phyloP scores from a whole-genome alignment of 1,140 invertebrate genomes.

The Caenorhabditis briggsae region DNA sequence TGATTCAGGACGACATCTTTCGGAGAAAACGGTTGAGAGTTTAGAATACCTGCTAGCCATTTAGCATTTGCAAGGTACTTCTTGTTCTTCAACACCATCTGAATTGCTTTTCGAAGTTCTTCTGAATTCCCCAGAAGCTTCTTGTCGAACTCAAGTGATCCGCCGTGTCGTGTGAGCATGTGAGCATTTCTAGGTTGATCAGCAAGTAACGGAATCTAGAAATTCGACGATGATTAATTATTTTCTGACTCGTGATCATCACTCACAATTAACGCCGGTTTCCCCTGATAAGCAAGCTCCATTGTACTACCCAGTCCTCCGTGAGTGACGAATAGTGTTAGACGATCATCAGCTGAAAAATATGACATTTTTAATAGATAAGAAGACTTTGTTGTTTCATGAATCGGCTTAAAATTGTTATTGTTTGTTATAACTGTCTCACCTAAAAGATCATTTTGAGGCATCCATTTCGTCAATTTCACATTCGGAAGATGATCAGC shows the following conservation, averaged over 20 bases:
- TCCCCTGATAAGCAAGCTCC: conserved; percentile 39
- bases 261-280: conserved; percentile 24
- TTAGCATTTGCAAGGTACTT: conserved; percentile 18
- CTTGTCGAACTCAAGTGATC: conserved; percentile 8
- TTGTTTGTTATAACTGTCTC: not conserved
- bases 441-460: conserved; percentile 58
- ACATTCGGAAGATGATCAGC: conserved; percentile 42
- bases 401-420: too few relatives aligned
- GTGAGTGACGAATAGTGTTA: conserved; percentile 52
- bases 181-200: conserved; percentile 52
- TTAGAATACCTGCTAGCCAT: conserved; percentile 5
- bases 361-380: not conserved
- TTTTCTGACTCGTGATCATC: not conserved
- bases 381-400: too few relatives aligned
- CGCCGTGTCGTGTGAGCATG: conserved; percentile 7
- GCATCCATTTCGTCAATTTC: conserved; percentile 21
- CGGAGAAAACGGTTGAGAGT: conserved; percentile 12
- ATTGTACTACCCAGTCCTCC: conserved; percentile 46
- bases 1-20: conserved; percentile 43
- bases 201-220: conserved; percentile 22
- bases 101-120: not conserved
- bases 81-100: not conserved
- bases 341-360: conserved; percentile 58
- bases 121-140: not conserved
- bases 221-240: not conserved